A percentile compares a stretch with the other conserved stretches of the same genome.
phyloP scores from a whole-genome alignment of 53 echinoderm and acorn worm genomes.

The Echinometra lucunter region DNA sequence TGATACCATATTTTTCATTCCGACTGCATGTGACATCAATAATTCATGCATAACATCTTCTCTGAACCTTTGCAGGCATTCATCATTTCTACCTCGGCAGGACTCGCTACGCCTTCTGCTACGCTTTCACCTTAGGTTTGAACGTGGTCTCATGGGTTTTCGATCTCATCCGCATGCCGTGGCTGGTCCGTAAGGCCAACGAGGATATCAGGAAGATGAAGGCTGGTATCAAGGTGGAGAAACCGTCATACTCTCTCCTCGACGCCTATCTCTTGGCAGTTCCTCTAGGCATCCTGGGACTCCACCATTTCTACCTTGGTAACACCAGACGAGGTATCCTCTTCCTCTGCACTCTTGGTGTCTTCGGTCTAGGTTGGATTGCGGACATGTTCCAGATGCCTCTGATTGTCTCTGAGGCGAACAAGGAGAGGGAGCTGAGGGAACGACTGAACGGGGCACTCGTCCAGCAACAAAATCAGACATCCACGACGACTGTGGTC shows the following conservation, averaged over 20 bases:
- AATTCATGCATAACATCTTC: background rate
- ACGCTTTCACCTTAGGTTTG: constrained; percentile 52
- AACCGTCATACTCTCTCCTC: constrained; percentile 2
- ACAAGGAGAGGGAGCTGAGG: constrained; percentile 33
- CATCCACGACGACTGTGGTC: constrained; percentile 8
- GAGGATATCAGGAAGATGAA: constrained; percentile 16
- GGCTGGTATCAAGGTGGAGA: constrained; percentile 42
- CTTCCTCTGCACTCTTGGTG: constrained; percentile 53
- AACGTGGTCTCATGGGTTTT: constrained; percentile 68
- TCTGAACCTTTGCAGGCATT: constrained; percentile 24
- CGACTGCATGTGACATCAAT: background rate
- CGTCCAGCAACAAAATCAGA: background rate
- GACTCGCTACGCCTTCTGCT: constrained; percentile 63
- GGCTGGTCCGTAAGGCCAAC: constrained; percentile 73
- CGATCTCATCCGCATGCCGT: constrained; percentile 74
- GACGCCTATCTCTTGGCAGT: constrained; percentile 47
- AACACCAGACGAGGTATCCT: constrained; percentile 52
- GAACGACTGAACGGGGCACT: constrained; percentile 6
- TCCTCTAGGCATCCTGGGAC: constrained; percentile 45
- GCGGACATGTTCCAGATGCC: constrained; percentile 62
- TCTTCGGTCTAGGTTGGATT: constrained; percentile 65
- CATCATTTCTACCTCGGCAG: constrained; percentile 79
- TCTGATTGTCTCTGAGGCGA: constrained; percentile 50
- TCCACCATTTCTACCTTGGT: constrained; percentile 65
- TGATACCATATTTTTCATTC: background rate